Evolutionary conservation across 2,113 vertebrate genomes (phyloP).

Genomic region (Poecilia latipinna): DNA sequence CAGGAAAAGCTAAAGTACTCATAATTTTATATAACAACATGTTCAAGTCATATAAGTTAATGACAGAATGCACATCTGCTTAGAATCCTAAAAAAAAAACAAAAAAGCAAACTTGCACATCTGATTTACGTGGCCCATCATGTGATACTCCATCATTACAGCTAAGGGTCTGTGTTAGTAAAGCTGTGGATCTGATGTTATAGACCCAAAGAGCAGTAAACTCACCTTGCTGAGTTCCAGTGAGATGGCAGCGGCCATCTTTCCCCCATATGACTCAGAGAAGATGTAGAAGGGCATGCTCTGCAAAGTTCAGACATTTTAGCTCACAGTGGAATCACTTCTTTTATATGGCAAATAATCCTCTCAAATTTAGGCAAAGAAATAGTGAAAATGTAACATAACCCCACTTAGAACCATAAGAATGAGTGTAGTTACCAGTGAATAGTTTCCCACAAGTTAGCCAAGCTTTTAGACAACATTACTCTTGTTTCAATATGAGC

Average conservation of each 20-base stretch:
- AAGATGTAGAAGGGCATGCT: constrained; percentile 93
- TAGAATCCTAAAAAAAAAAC: background rate
- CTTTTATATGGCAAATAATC: no score
- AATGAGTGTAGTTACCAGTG: no score
- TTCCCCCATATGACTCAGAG: constrained; percentile 97
- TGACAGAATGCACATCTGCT: background rate
- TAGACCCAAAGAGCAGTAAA: background rate
- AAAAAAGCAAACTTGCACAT: no score
- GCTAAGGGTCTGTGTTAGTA: background rate
- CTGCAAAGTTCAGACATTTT: constrained; percentile 69
- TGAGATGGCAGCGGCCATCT: constrained; percentile 93
- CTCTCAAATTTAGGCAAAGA: no score
- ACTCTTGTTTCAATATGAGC: background rate
- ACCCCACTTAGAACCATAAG: no score
- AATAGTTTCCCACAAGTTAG: background rate
- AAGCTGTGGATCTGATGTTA: background rate
- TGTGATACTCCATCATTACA: background rate
- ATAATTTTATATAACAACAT: background rate
- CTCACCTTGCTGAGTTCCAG: constrained; percentile 86
- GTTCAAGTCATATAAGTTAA: background rate
- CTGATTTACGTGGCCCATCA: no score
- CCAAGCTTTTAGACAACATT: background rate
- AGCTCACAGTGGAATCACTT: background rate
- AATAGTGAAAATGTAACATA: no score
- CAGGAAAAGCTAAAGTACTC: background rate